Evolutionary conservation across 2,888 invertebrate genomes (phyloP), one percentile per base, ranked within the genome.

Genomic region (Trypoxylon attenuatum): DNA sequence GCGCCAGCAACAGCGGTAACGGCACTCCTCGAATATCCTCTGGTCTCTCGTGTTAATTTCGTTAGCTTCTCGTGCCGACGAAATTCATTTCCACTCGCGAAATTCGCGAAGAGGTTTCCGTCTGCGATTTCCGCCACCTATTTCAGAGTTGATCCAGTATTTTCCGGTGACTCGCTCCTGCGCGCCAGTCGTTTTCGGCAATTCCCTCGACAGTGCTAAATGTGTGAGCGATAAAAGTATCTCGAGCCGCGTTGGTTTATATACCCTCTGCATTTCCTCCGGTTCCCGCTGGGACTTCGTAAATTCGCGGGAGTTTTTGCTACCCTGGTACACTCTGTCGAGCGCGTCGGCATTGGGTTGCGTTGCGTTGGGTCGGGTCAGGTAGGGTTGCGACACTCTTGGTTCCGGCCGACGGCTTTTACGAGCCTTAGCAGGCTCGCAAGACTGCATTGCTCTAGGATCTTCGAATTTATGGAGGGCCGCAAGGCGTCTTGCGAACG

Each of bases 171-270:
- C n/a, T n/a, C n/a, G n/a, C n/a, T n/a, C n/a, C n/a, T n/a, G n/a
- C n/a, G n/a, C n/a, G n/a, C n/a, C n/a, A n/a, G n/a, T 8, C 33
- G 33, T 8, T 54, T 57, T 57, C 19, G 63, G 66, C 67, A 70
- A 76, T 72, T 72, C 75, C 75, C 72, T 50, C 47, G 59, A 49
- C 66, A 66, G 49, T 57, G 75, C 62, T 76, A 76, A 76, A 76
- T 75, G 75, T 76, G 75, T 66, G 75, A 76, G 72, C 75, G 75
- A 76, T 76, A 76, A 76, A 76, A 75, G 72, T 76, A 74, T 75
- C 66, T 68, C 75, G 51, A 68, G 68, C 52, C 63, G 69, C 65
- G 63, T 66, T 70, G 72, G 68, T 76, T 72, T 76, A 75, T 66
- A 64, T 72, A 72, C 72, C 53, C 55, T 66, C 62, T 45, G 72